These are phyloP conservation scores for Mus spicilegus DNA, from an alignment of 2,113 vertebrate genomes.

Conservation along the genomic window DNA sequence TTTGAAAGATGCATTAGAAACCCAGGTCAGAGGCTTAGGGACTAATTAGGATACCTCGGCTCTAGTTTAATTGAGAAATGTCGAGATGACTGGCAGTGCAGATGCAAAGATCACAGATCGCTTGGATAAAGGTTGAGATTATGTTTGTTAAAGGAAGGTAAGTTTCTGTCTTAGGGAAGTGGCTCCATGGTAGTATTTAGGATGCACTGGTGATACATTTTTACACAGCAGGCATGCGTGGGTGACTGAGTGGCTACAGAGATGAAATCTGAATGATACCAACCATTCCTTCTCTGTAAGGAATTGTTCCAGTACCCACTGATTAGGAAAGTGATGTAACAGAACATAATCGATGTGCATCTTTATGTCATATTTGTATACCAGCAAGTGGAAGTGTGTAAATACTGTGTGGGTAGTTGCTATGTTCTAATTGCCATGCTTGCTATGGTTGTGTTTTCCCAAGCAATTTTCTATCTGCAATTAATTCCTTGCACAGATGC, in stretches of 20 bases:
- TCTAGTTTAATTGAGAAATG: neutral
- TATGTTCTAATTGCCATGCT: neutral
- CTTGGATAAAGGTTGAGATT: neutral
- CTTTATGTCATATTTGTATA: neutral
- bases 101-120: neutral
- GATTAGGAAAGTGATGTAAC: neutral
- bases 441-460: neutral
- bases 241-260: neutral
- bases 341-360: neutral
- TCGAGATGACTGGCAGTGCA: neutral
- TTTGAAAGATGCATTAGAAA: slow-evolving; percentile 30
- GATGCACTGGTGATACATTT: neutral
- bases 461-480: neutral
- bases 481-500: neutral
- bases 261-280: neutral
- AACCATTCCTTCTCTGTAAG: neutral
- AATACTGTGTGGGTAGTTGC: neutral
- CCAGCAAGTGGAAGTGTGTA: neutral
- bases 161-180: neutral
- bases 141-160: neutral
- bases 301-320: neutral
- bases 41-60: neutral
- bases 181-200: neutral
- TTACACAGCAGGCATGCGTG: neutral
- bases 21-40: neutral